Percentiles rank a stretch among this genome's conserved stretches.
phyloP scores from a whole-genome alignment of 2,888 invertebrate genomes.

The Plemyria rubiginata region DNA sequence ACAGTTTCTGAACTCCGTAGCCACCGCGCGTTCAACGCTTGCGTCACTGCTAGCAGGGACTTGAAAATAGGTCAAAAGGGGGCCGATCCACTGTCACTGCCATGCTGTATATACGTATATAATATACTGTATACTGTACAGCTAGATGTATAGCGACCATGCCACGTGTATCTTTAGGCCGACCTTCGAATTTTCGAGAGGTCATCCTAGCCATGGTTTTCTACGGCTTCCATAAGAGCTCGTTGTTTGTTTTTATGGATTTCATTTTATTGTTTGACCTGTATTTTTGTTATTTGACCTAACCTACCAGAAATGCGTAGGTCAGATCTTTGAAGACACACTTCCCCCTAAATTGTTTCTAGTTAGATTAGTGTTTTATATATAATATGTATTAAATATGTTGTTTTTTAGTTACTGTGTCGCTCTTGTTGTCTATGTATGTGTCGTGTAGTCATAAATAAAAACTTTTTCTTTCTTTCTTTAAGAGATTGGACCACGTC shows the following conservation, averaged over 20 bases:
- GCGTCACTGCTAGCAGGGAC: slow-evolving; percentile 73
- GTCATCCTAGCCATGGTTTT: slow-evolving; percentile 48
- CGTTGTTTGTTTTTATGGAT: slow-evolving; percentile 22
- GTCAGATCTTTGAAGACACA: background rate
- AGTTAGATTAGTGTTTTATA: too few relatives aligned
- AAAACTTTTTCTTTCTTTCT: too few relatives aligned
- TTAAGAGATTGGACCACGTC: too few relatives aligned
- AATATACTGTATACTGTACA: slow-evolving; percentile 29
- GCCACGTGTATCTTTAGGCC: slow-evolving; percentile 57
- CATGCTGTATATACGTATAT: slow-evolving; percentile 50
- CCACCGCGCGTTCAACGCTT: slow-evolving; percentile 48
- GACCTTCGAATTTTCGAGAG: slow-evolving; percentile 67
- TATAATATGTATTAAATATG: too few relatives aligned
- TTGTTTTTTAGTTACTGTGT: too few relatives aligned
- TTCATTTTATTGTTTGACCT: slow-evolving; percentile 23
- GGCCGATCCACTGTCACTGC: slow-evolving; percentile 80
- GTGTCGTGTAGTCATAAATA: too few relatives aligned
- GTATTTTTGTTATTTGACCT: slow-evolving; percentile 3
- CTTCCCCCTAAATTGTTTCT: too few relatives aligned
- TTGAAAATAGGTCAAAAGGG: slow-evolving; percentile 81
- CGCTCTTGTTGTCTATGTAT: too few relatives aligned
- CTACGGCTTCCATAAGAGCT: slow-evolving; percentile 48
- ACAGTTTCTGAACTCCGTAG: slow-evolving; percentile 21
- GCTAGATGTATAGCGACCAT: slow-evolving; percentile 44
- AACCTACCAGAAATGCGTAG: background rate